Percentiles rank a stretch among this genome's conserved stretches.
phyloP scores from a whole-genome alignment of 2,797 vertebrate genomes.

The Gymnocypris eckloni region DNA sequence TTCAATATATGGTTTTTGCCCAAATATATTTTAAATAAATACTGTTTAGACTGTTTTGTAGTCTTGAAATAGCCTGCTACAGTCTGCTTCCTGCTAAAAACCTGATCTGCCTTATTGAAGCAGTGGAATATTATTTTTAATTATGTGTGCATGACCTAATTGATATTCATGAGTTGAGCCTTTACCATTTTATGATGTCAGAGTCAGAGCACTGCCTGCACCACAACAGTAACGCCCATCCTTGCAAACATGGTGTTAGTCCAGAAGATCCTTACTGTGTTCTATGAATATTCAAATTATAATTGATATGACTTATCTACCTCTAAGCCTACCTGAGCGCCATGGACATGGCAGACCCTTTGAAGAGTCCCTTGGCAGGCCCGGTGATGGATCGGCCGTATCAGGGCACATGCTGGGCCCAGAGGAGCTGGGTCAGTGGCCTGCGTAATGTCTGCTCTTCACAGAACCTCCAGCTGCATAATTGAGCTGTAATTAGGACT shows the following conservation, averaged over 20 bases:
- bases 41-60: too few species aligned
- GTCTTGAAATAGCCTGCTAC: too few species aligned
- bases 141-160: not conserved
- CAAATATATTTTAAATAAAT: too few species aligned
- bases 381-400: constrained; percentile 55
- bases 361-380: constrained; percentile 46
- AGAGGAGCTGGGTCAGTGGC: constrained; percentile 45
- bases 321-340: constrained; percentile 20
- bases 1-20: too few species aligned
- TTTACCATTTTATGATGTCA: not conserved
- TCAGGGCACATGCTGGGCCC: constrained; percentile 49
- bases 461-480: constrained; percentile 55
- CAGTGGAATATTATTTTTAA: too few species aligned
- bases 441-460: constrained; percentile 52
- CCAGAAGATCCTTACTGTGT: not conserved
- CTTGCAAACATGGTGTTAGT: not conserved
- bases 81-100: not conserved
- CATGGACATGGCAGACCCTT: constrained; percentile 7
- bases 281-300: constrained; percentile 1
- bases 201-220: not conserved
- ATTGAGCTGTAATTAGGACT: constrained; percentile 59
- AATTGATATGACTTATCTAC: constrained; percentile 20
- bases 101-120: too few species aligned
- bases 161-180: not conserved
- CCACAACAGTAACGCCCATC: not conserved